These are phyloP conservation scores for Manduca sexta DNA, from an alignment of 1,140 invertebrate genomes.

Conservation along the genomic window DNA sequence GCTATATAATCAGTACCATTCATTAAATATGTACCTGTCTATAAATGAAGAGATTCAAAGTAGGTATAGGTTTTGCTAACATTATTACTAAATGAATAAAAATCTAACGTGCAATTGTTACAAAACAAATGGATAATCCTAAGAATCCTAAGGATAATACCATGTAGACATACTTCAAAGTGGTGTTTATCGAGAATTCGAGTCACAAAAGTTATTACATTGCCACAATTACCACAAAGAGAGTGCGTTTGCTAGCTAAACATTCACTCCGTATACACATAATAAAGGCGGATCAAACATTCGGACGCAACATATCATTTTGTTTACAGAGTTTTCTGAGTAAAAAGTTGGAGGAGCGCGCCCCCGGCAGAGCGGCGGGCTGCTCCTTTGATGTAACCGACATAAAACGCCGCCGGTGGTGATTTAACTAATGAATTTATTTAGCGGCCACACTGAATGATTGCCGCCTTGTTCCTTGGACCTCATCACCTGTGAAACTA, in stretches of 20 bases:
- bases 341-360: slow-evolving; percentile 65
- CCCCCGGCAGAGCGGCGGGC: slow-evolving; percentile 54
- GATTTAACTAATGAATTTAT: slow-evolving; percentile 76
- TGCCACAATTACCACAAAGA: slow-evolving; percentile 46
- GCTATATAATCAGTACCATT: neutral
- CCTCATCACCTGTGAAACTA: slow-evolving; percentile 21
- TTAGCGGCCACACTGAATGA: slow-evolving; percentile 61
- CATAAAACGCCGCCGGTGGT: slow-evolving; percentile 72
- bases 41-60: too few relatives aligned
- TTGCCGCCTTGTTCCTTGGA: slow-evolving; percentile 40
- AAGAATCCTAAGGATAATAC: neutral
- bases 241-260: slow-evolving; percentile 51
- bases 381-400: slow-evolving; percentile 70
- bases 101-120: neutral
- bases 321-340: slow-evolving; percentile 71
- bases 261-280: slow-evolving; percentile 60
- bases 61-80: too few relatives aligned
- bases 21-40: too few relatives aligned
- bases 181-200: slow-evolving; percentile 21
- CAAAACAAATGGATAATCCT: too few relatives aligned
- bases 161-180: slow-evolving; percentile 16
- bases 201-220: slow-evolving; percentile 37
- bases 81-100: too few relatives aligned
- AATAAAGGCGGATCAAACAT: slow-evolving; percentile 71
- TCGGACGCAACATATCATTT: slow-evolving; percentile 67